Percentiles rank a stretch among this genome's conserved stretches.
phyloP scores from a whole-genome alignment of 2,797 vertebrate species.

The Enteromius argenteus region DNA sequence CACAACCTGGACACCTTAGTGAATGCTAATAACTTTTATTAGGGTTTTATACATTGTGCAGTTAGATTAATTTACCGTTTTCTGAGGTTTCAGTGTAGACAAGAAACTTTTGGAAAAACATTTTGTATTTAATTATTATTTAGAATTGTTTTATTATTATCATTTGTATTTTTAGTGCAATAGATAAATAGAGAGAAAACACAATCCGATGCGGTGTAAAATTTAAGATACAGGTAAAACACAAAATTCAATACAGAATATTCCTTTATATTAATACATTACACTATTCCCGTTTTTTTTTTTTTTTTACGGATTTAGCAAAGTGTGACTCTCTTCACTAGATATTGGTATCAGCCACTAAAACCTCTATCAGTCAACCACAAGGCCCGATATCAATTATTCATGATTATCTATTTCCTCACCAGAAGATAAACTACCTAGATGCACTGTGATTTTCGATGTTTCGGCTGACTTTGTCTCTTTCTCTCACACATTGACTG shows the following conservation, averaged over 20 bases:
- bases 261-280: background rate
- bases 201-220: background rate
- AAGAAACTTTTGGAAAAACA: background rate
- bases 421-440: conserved; percentile 18
- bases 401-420: conserved; percentile 33
- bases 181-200: background rate
- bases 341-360: background rate
- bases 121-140: background rate
- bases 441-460: conserved; percentile 23
- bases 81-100: background rate
- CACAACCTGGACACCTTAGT: too few species aligned
- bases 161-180: background rate
- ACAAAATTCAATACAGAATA: background rate
- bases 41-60: background rate
- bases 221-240: background rate
- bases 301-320: background rate
- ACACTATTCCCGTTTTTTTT: background rate
- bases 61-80: background rate
- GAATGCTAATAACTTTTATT: background rate
- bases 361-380: background rate
- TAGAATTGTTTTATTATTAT: too few species aligned
- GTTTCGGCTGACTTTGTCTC: background rate
- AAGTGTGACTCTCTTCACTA: background rate
- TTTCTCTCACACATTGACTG: conserved; percentile 4
- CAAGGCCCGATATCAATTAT: conserved; percentile 17